phyloP scores from a whole-genome alignment of 1,140 invertebrate genomes.

The Agrilus planipennis region DNA sequence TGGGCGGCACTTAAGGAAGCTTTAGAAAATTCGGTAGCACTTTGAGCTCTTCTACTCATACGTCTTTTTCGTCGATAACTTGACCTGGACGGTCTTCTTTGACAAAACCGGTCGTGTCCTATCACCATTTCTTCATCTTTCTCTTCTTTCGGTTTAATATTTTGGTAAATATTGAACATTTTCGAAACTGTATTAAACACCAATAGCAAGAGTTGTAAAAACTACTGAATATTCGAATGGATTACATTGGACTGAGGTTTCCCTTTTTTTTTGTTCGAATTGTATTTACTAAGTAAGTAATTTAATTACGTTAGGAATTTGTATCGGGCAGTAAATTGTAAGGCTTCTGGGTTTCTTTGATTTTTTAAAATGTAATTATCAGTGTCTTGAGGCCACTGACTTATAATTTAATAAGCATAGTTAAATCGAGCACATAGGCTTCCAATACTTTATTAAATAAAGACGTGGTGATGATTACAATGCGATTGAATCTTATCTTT shows the following conservation, averaged over 20 bases:
- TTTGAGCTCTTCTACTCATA: slow-evolving; percentile 52
- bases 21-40: slow-evolving; percentile 58
- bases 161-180: slow-evolving; percentile 70
- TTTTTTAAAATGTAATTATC: not conserved
- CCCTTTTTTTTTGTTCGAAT: not conserved
- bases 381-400: not conserved
- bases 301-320: slow-evolving; percentile 14
- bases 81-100: slow-evolving; percentile 35
- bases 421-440: too few relatives aligned
- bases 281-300: slow-evolving; percentile 18
- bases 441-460: too few relatives aligned
- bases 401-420: too few relatives aligned
- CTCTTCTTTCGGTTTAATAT: slow-evolving; percentile 49
- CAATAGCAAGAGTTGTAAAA: not conserved
- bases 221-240: not conserved
- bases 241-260: not conserved
- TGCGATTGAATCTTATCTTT: too few relatives aligned
- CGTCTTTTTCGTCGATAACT: slow-evolving; percentile 41
- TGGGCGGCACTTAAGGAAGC: slow-evolving; percentile 50
- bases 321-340: not conserved
- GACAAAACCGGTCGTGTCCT: slow-evolving; percentile 63
- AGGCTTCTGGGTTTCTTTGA: not conserved
- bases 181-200: slow-evolving; percentile 4
- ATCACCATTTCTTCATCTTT: slow-evolving; percentile 51
- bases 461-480: too few relatives aligned